Base-by-base conservation (phyloP, 2,113 vertebrate species). In the Mesocricetus auratus region DNA sequence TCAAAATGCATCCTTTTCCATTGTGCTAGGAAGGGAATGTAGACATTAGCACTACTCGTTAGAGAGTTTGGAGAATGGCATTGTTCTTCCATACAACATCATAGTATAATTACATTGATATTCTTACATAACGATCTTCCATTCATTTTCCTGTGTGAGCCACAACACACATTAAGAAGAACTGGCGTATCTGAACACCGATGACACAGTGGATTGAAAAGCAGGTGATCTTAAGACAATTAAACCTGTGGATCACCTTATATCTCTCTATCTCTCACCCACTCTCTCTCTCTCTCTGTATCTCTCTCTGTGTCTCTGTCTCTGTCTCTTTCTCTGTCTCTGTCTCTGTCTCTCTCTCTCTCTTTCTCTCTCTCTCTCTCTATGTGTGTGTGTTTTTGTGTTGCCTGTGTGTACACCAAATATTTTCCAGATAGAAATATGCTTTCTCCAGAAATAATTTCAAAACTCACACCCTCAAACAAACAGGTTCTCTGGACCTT, bases 131-230 rank as follows among this genome's bases (percentile, higher is more conserved):
- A 77, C 21, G 74, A 6, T 69, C 31, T 93, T 89, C 36, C 42
- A 68, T 78, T 95, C 92, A 56, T 81, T 93, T 91, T 94, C 26
- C 53, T 75, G 4, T 62, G 75, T 66, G n/a, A 96, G 8, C 3
- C 36, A 56, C 68, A 93, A 89, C 85, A 31, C 11, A 79, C 68
- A 86, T 91, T 56, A 19, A 17, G 47, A 71, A 53, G 78, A 93
- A 66, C 29, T 93, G 60, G 94, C 1, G 31, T 69, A 78, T 58
- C 26, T 60, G 77, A 97, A 93, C 17, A 93, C 82, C 33, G 78
- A 21, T 64, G 86, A 50, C 86, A 96, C 36, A n/a, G 19, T 82
- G 64, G 36, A 13, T 95, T 93, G 50, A 95, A 93, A 96, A 95
- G 50, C 93, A 97, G 77, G 83, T 36, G 42, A 5, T 58, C 36